phyloP scores from a whole-genome alignment of 2,888 invertebrate genomes.

The Mellilla xanthometata region DNA sequence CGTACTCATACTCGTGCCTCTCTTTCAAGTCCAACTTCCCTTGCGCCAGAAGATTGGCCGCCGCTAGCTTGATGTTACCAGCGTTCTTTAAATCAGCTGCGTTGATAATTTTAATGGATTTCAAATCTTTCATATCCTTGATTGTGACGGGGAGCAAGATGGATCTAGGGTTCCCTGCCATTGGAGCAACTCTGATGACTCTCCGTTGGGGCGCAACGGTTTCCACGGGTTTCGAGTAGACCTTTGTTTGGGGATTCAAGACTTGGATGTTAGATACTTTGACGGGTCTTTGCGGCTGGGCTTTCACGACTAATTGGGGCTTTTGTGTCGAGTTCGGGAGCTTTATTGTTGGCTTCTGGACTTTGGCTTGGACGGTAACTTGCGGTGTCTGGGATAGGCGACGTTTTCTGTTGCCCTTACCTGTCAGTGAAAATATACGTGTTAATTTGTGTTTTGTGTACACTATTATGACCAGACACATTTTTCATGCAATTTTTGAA shows the following conservation, averaged over 20 bases:
- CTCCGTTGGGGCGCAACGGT: conserved; percentile 67
- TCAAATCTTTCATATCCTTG: conserved; percentile 87
- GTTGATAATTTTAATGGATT: conserved; percentile 88
- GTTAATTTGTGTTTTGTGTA: conserved; percentile 4
- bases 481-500: too few species aligned
- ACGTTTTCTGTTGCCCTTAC: conserved; percentile 68
- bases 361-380: conserved; percentile 65
- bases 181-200: conserved; percentile 70
- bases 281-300: conserved; percentile 69
- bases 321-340: conserved; percentile 50
- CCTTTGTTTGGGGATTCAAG: conserved; percentile 66
- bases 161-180: conserved; percentile 83
- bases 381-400: conserved; percentile 70
- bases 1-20: conserved; percentile 64
- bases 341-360: conserved; percentile 66
- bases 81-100: conserved; percentile 82
- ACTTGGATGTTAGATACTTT: conserved; percentile 74
- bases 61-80: conserved; percentile 77
- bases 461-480: not conserved
- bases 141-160: conserved; percentile 87
- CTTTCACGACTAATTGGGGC: conserved; percentile 71
- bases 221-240: conserved; percentile 74
- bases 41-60: conserved; percentile 74
- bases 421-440: conserved; percentile 42
- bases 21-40: conserved; percentile 69